Percentiles rank a stretch among this genome's conserved stretches.
phyloP scores from a whole-genome alignment of 1,140 invertebrate species.

The Meloidogyne floridensis region DNA sequence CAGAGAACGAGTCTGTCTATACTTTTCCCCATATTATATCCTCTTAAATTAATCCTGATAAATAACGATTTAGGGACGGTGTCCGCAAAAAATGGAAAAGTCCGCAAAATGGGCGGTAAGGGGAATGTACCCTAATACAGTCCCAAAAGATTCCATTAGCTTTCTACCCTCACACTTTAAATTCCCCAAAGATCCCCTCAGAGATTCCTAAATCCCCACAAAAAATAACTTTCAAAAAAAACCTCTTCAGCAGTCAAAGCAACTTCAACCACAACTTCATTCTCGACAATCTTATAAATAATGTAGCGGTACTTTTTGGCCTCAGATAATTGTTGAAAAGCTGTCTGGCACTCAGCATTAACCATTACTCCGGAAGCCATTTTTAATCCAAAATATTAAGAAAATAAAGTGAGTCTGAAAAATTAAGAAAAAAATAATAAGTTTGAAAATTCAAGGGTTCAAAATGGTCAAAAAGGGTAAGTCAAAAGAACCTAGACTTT shows the following conservation, averaged over 20 bases:
- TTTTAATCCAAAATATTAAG: constrained; percentile 18
- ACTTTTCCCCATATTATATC: too few species aligned
- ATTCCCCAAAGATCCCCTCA: neutral
- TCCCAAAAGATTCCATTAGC: too few species aligned
- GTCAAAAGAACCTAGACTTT: too few species aligned
- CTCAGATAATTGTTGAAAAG: constrained; percentile 58
- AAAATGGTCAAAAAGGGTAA: too few species aligned
- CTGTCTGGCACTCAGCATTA: constrained; percentile 53
- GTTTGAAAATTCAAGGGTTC: neutral
- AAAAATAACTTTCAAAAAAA: neutral
- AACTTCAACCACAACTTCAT: constrained; percentile 62
- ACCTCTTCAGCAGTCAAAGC: constrained; percentile 59
- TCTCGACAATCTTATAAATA: constrained; percentile 62
- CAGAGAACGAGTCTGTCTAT: too few species aligned
- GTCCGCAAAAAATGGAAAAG: too few species aligned
- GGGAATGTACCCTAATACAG: too few species aligned
- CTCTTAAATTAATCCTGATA: too few species aligned
- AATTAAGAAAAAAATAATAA: neutral
- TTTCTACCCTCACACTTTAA: too few species aligned
- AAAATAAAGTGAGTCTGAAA: neutral
- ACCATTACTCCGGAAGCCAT: constrained; percentile 56
- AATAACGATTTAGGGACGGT: too few species aligned
- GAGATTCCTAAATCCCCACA: neutral
- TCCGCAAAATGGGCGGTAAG: too few species aligned
- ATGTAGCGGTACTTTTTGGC: constrained; percentile 57